A percentile compares a stretch with the other conserved stretches of the same genome.
Evolutionary conservation across 2,113 vertebrate species (phyloP).

Genomic region (Ranitomeya variabilis): DNA sequence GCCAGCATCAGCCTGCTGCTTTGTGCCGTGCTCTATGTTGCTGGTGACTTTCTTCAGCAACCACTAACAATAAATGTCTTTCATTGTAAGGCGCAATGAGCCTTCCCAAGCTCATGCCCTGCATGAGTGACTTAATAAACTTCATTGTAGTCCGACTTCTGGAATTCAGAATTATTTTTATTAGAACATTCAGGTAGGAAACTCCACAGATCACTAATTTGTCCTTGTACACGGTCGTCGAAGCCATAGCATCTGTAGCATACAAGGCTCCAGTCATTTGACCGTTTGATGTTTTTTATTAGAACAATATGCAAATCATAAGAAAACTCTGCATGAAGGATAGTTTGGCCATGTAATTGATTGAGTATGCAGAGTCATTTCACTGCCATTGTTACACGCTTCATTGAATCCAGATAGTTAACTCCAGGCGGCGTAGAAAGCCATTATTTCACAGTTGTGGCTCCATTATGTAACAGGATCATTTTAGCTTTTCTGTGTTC

Average conservation of each 20-base stretch:
- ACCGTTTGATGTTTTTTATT: slow-evolving; percentile 20
- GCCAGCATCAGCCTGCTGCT: not conserved
- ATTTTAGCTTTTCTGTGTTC: not conserved
- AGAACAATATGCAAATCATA: slow-evolving; percentile 38
- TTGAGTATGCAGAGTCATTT: slow-evolving; percentile 26
- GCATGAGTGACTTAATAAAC: slow-evolving; percentile 23
- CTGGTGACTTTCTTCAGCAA: not conserved
- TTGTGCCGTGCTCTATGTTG: not conserved
- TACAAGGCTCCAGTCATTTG: slow-evolving; percentile 1
- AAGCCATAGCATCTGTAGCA: not conserved
- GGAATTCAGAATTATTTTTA: slow-evolving; percentile 24
- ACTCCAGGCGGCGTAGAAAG: slow-evolving; percentile 17
- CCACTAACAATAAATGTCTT: slow-evolving; percentile 19
- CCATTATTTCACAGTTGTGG: slow-evolving; percentile 4
- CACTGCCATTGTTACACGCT: slow-evolving; percentile 9
- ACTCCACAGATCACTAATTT: not conserved
- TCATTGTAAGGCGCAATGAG: slow-evolving; percentile 34
- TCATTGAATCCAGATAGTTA: not conserved
- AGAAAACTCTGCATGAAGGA: not conserved
- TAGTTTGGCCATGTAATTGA: not conserved
- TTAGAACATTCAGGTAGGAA: slow-evolving; percentile 4
- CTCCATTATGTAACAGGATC: not conserved
- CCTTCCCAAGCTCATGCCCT: slow-evolving; percentile 20
- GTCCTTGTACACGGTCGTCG: slow-evolving; percentile 24
- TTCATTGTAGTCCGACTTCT: slow-evolving; percentile 10